Evolutionary conservation across 2,797 vertebrate species (phyloP).

Genomic region (Pseudochirops cupreus): DNA sequence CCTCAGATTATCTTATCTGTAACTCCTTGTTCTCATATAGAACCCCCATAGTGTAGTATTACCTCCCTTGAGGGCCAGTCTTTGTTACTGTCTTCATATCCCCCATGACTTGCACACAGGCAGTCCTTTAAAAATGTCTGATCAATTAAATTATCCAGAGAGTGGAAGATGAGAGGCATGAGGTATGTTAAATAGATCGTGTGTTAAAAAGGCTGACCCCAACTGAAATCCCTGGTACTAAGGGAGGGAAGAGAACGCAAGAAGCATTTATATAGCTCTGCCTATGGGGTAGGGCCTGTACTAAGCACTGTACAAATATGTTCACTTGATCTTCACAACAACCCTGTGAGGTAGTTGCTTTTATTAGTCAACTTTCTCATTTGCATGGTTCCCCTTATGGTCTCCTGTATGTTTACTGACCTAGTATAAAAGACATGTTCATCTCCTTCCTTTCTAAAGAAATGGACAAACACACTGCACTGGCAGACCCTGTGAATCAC

Average conservation of each 20-base stretch:
- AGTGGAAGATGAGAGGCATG: not conserved
- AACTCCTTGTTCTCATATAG: not conserved
- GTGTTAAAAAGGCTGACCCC: not conserved
- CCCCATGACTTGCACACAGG: no score
- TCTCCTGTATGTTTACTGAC: not conserved
- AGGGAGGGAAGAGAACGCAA: not conserved
- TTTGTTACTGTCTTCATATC: not conserved
- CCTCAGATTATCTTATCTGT: not conserved
- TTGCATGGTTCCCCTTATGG: not conserved
- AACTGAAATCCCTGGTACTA: not conserved
- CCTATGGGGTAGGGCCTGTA: no score
- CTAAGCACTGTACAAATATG: not conserved
- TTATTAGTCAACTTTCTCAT: not conserved
- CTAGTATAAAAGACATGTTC: not conserved
- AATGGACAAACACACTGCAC: not conserved
- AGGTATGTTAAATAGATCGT: no score
- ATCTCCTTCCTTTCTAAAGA: not conserved
- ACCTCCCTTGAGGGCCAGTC: not conserved
- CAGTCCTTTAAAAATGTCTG: not conserved
- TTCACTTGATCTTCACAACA: not conserved
- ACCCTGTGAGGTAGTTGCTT: not conserved
- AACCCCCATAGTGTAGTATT: not conserved
- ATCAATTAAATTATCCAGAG: not conserved
- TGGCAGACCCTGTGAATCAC: not conserved
- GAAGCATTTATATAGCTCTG: not conserved